phyloP scores from a whole-genome alignment of 2,797 vertebrate species.

The Remorina albescens region DNA sequence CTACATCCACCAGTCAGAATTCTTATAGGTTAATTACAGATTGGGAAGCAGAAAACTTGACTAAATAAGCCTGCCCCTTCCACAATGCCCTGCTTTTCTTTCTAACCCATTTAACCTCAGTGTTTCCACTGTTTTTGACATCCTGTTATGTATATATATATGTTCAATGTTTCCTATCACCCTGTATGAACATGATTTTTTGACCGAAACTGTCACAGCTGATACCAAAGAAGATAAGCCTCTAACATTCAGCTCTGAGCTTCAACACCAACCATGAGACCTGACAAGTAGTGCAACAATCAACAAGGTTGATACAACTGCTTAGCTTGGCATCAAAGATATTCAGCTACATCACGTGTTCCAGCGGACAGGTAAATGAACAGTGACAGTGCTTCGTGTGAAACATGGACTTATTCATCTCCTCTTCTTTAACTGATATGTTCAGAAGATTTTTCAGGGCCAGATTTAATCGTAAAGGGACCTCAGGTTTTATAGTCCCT shows the following conservation, averaged over 20 bases:
- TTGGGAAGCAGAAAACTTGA: constrained; percentile 26
- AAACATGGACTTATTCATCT: too few relatives aligned
- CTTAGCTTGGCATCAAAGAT: background rate
- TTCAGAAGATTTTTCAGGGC: background rate
- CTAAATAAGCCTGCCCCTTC: constrained; percentile 7
- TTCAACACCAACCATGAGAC: constrained; percentile 23
- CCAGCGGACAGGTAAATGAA: background rate
- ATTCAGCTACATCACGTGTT: background rate
- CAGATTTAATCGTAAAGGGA: background rate
- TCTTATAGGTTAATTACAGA: constrained; percentile 27
- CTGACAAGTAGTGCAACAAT: constrained; percentile 14
- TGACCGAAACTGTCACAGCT: constrained; percentile 61
- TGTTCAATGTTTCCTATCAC: constrained; percentile 8
- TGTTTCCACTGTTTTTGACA: constrained; percentile 31
- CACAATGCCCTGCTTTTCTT: constrained; percentile 7
- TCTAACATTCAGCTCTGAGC: background rate
- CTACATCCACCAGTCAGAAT: constrained; percentile 27
- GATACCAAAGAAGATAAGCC: constrained; percentile 77
- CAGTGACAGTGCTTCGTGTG: too few relatives aligned
- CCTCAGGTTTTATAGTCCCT: too few relatives aligned
- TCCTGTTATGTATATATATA: constrained; percentile 34
- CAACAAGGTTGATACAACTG: background rate
- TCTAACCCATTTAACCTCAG: constrained; percentile 23
- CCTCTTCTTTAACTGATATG: too few relatives aligned
- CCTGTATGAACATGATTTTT: constrained; percentile 36